Percentiles rank a stretch among this genome's conserved stretches.
Evolutionary conservation across 2,113 vertebrate species (phyloP).

Genomic region (Pipra filicauda): DNA sequence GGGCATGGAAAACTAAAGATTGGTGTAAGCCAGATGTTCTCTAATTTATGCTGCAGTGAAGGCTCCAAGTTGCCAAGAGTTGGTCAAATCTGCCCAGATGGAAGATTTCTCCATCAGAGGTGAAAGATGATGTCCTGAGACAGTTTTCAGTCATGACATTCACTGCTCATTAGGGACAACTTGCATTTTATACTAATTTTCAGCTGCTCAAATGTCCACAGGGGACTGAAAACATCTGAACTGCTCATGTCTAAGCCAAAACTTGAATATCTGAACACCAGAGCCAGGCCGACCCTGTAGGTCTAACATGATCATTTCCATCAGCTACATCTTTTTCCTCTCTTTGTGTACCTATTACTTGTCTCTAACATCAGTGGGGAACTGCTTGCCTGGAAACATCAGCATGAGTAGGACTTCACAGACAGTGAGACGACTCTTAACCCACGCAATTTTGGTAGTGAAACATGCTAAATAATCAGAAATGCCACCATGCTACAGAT

Average conservation of each 20-base stretch:
- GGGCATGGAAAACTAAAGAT: neutral
- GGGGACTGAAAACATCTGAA: neutral
- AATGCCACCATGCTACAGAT: neutral
- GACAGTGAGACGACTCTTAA: neutral
- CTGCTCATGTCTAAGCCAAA: neutral
- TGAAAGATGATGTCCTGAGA: neutral
- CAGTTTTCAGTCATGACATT: neutral
- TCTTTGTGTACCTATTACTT: neutral
- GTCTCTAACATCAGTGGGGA: neutral
- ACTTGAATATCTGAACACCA: neutral
- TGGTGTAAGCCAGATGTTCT: neutral
- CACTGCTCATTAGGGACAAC: neutral
- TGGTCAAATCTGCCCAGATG: neutral
- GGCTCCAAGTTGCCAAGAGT: neutral
- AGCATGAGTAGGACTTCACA: neutral
- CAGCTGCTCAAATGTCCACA: neutral
- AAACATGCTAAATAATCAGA: neutral
- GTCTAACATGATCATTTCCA: neutral
- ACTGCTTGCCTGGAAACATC: neutral
- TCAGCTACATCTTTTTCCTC: neutral
- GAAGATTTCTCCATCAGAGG: neutral
- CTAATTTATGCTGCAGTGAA: neutral
- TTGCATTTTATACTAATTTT: neutral
- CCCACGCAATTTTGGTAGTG: neutral
- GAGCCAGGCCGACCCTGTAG: neutral